These are phyloP conservation scores for Plemyria rubiginata DNA, from an alignment of 2,888 invertebrate genomes.

Conservation along the genomic window DNA sequence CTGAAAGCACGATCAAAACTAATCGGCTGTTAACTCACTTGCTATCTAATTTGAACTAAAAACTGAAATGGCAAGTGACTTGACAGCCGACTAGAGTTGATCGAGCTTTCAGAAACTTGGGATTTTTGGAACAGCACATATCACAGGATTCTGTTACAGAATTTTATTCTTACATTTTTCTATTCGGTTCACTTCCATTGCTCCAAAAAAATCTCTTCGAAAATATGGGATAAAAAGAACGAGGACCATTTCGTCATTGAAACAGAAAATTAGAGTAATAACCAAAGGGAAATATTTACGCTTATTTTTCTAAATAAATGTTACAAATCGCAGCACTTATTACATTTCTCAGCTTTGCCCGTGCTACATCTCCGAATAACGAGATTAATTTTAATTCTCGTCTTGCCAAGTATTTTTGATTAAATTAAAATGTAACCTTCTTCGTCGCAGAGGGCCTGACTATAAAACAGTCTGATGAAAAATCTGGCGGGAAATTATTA, in stretches of 20 bases:
- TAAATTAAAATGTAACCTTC: slow-evolving; percentile 64
- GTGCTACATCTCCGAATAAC: slow-evolving; percentile 57
- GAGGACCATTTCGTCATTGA: slow-evolving; percentile 10
- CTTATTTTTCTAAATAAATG: slow-evolving; percentile 33
- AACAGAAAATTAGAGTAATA: slow-evolving; percentile 18
- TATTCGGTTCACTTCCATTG: not conserved
- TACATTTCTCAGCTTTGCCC: slow-evolving; percentile 48
- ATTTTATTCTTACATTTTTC: not conserved
- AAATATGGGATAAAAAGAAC: slow-evolving; percentile 1
- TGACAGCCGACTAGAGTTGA: too few species aligned
- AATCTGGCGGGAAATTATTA: slow-evolving; percentile 10
- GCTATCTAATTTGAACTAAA: too few species aligned
- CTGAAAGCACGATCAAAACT: too few species aligned
- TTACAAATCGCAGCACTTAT: slow-evolving; percentile 46
- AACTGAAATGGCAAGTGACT: too few species aligned
- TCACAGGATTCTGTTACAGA: too few species aligned
- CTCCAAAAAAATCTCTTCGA: not conserved
- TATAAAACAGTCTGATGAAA: not conserved
- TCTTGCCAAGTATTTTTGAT: slow-evolving; percentile 53
- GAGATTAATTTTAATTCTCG: slow-evolving; percentile 58
- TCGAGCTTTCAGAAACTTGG: too few species aligned
- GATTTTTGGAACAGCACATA: too few species aligned
- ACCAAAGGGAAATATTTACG: slow-evolving; percentile 30
- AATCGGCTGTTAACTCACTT: too few species aligned
- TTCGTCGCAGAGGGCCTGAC: slow-evolving; percentile 25